phyloP scores from a whole-genome alignment of 2,113 vertebrate species.

The Oxyura jamaicensis region DNA sequence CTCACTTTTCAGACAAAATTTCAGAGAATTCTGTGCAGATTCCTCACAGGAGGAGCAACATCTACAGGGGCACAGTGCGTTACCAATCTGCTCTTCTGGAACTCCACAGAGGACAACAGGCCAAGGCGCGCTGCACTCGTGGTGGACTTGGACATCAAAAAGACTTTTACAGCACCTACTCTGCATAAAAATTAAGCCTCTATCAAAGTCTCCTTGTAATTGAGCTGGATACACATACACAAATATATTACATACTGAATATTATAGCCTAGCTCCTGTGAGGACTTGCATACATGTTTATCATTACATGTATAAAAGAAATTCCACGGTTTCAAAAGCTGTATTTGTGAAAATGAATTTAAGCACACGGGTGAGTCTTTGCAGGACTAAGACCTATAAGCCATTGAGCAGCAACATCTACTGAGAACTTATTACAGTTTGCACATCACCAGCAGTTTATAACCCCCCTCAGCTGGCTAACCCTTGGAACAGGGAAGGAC shows the following conservation, averaged over 20 bases:
- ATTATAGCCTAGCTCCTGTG: background rate
- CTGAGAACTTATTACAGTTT: background rate
- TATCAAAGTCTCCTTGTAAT: background rate
- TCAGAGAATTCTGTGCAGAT: background rate
- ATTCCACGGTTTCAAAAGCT: background rate
- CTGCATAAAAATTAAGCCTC: constrained; percentile 12
- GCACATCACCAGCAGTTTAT: background rate
- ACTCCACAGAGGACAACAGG: background rate
- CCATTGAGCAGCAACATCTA: background rate
- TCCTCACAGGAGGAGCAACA: background rate
- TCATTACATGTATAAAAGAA: background rate
- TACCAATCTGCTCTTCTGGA: background rate
- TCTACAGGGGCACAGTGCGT: background rate
- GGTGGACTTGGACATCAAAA: background rate
- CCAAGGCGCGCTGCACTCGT: background rate
- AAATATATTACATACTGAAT: background rate
- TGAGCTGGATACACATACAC: background rate
- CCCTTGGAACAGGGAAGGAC: background rate
- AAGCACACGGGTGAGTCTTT: background rate
- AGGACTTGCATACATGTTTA: background rate
- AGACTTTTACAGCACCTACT: background rate
- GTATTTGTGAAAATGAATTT: background rate
- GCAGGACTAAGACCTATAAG: background rate
- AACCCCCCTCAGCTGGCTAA: background rate
- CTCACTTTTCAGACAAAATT: background rate